Conservation (phyloP, 92 coral and sea anemone species). For the Phenganax subtilis region DNA sequence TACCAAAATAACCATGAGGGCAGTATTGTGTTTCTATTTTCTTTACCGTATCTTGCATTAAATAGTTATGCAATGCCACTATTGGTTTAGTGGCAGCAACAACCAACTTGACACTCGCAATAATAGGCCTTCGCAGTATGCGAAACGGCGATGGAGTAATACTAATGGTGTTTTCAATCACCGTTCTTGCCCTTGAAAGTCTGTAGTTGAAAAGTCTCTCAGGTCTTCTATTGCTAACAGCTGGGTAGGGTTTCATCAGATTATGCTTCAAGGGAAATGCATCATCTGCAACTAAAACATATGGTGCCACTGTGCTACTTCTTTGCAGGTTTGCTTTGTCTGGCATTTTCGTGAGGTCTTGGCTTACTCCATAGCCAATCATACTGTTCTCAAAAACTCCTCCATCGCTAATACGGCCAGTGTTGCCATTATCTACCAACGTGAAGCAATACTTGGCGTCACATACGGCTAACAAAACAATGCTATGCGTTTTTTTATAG, state of each 20-base stretch:
- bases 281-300: conserved; percentile 11
- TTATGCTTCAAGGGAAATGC: conserved; percentile 12
- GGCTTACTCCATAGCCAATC: conserved; percentile 21
- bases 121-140: conserved; percentile 1
- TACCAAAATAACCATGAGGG: conserved; percentile 17
- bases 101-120: conserved; percentile 6
- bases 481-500: conserved; percentile 20
- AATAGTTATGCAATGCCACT: conserved; percentile 14
- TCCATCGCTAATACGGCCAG: conserved; percentile 23
- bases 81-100: background rate
- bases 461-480: conserved; percentile 19
- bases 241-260: background rate
- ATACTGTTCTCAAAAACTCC: conserved; percentile 6
- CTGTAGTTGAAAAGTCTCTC: conserved; percentile 6
- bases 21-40: background rate
- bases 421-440: conserved; percentile 4
- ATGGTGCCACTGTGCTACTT: conserved; percentile 9
- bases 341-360: conserved; percentile 1
- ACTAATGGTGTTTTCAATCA: background rate
- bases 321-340: conserved; percentile 22
- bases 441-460: conserved; percentile 18
- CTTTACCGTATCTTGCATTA: conserved; percentile 12
- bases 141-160: background rate
- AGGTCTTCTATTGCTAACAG: background rate
- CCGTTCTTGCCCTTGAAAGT: too few relatives aligned